These are phyloP conservation scores for Poecile montanus DNA, from an alignment of 2,797 vertebrate species.

Conservation along the genomic window DNA sequence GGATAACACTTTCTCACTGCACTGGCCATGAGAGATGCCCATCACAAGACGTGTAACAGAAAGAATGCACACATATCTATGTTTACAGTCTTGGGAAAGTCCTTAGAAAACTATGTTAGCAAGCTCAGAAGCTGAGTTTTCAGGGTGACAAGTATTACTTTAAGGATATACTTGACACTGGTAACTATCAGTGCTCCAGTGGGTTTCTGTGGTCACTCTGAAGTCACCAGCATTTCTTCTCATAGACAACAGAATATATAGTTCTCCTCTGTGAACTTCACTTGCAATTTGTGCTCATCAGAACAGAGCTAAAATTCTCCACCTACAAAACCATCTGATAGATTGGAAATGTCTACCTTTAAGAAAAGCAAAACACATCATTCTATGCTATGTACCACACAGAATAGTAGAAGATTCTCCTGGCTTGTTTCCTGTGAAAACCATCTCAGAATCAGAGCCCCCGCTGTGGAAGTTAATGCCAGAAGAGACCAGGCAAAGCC, in stretches of 20 bases:
- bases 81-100: too few relatives aligned
- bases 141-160: not conserved
- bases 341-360: not conserved
- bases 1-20: too few relatives aligned
- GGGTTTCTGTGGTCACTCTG: not conserved
- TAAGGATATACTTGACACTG: not conserved
- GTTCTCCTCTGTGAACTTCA: not conserved
- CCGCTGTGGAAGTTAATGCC: not conserved
- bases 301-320: not conserved
- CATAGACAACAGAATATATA: not conserved
- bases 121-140: too few relatives aligned
- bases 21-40: too few relatives aligned
- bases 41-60: too few relatives aligned
- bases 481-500: not conserved
- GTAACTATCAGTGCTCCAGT: not conserved
- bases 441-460: not conserved
- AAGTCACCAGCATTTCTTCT: not conserved
- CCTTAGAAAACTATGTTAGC: too few relatives aligned
- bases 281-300: not conserved
- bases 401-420: not conserved
- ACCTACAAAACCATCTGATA: not conserved
- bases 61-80: too few relatives aligned
- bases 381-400: not conserved
- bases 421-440: constrained; percentile 2
- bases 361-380: not conserved